Evolutionary conservation across 1,140 invertebrate genomes (phyloP).

Genomic region (Tetragnatha versicolor): DNA sequence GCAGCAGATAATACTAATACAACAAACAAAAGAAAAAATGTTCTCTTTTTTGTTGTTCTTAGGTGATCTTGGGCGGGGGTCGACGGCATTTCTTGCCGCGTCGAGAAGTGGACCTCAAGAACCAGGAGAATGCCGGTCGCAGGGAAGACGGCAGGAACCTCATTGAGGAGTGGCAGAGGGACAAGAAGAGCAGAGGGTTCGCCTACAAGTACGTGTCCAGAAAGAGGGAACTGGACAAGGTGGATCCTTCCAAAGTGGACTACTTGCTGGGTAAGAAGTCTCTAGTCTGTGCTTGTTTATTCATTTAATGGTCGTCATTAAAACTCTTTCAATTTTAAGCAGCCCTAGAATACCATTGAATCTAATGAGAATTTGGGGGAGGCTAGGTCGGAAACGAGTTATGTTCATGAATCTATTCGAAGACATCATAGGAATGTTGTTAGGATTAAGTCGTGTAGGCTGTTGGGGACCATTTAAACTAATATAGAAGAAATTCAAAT

Average conservation of each 20-base stretch:
- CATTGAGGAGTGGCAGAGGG: constrained; percentile 71
- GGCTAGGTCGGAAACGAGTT: no score
- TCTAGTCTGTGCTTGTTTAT: neutral
- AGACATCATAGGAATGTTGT: no score
- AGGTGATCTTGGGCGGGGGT: constrained; percentile 61
- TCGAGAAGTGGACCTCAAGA: constrained; percentile 59
- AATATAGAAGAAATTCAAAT: no score
- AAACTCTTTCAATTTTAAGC: no score
- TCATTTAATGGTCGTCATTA: no score
- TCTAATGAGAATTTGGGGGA: no score
- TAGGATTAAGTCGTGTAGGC: no score
- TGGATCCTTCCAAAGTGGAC: constrained; percentile 60
- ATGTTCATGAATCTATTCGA: no score
- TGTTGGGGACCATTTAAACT: no score
- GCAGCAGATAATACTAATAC: constrained; percentile 21
- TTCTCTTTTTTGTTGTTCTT: neutral
- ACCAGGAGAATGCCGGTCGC: constrained; percentile 63
- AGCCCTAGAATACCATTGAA: no score
- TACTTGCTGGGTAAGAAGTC: constrained; percentile 60
- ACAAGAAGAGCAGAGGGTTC: constrained; percentile 56
- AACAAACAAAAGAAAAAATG: constrained; percentile 7
- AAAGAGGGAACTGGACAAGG: constrained; percentile 59
- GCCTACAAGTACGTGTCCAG: constrained; percentile 61
- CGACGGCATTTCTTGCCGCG: constrained; percentile 63
- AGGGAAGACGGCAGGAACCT: constrained; percentile 77